Evolutionary conservation across 2,888 invertebrate species (phyloP), one percentile per base, ranked within the genome.

Genomic region (Caenorhabditis sulstoni): DNA sequence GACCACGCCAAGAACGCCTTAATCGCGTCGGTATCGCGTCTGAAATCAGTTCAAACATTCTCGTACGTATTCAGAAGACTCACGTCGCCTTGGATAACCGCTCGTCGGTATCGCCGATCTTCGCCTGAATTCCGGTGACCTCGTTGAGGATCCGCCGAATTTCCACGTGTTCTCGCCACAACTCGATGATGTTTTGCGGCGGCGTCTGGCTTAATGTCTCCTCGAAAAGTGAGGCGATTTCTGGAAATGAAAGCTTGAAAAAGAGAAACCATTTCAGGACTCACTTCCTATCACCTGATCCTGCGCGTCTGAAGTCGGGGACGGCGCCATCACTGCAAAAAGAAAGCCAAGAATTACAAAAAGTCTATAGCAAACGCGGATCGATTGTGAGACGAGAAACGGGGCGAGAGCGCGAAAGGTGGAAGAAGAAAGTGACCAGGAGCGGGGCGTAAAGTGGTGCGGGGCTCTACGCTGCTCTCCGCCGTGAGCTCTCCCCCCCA

Each of bases 121-220:
- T 66, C 11, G 45, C 35, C 39, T 79, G 79, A 12, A 65, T 16
- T 5, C 29, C 52, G n/a, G 29, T 16, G 0, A 79, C 74, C n/a
- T 75, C 61, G 29, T 65, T 70, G 9, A 86, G 78, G 9, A 70
- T 62, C 29, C 65, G 23, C 8, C 85, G 70, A 41, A 88, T 86
- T 53, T 65, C 64, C 14, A 76, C 20, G 71, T 88, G 87, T 39
- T 88, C 87, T 45, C 85, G 83, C 86, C 85, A 88, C 18, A 88
- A 52, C 14, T 87, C 83, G 47, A 76, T 70, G 12, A 73, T 71
- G 49, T 83, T 85, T 5, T 74, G 23, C 8, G 85, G 74, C n/a
- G 86, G 85, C 18, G 65, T 77, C n/a, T 61, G 23, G 44, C 70
- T 76, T 20, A 87, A 71, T 9, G 74, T 70, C 18, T 80, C 66